Percentiles rank a stretch among this genome's conserved stretches.
These are phyloP conservation scores for Oncorhynchus masou DNA, from an alignment of 2,113 vertebrate genomes.

Conservation along the genomic window DNA sequence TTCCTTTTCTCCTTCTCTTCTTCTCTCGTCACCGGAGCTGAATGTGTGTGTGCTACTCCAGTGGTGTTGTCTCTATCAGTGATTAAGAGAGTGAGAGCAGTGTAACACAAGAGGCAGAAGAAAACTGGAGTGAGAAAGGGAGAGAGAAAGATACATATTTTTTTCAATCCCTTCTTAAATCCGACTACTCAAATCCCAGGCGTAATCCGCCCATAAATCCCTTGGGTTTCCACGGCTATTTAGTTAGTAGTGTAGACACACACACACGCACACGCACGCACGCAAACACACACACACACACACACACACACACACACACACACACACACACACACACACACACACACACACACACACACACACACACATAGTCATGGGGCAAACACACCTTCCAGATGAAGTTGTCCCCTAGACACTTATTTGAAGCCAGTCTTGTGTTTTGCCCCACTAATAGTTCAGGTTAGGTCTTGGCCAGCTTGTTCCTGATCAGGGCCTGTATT, in stretches of 20 bases:
- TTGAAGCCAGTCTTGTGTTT: not conserved
- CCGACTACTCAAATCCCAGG: slow-evolving; percentile 69
- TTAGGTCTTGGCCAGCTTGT: not conserved
- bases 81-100: slow-evolving; percentile 40
- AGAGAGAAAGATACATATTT: slow-evolving; percentile 26
- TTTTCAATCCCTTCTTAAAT: slow-evolving; percentile 63
- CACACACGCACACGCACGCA: not conserved
- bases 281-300: not conserved
- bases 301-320: slow-evolving; percentile 1
- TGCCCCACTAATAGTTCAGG: not conserved
- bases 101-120: slow-evolving; percentile 4
- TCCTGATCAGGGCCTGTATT: too few relatives aligned
- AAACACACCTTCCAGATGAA: not conserved
- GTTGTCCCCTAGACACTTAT: not conserved
- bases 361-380: not conserved
- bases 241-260: slow-evolving; percentile 23
- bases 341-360: not conserved
- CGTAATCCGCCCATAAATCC: slow-evolving; percentile 66
- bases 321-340: not conserved
- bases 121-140: slow-evolving; percentile 37
- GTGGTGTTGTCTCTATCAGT: slow-evolving; percentile 55
- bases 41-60: slow-evolving; percentile 46
- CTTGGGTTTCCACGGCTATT: slow-evolving; percentile 64
- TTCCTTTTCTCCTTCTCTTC: slow-evolving; percentile 13
- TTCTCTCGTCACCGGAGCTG: slow-evolving; percentile 36